Base-by-base conservation (phyloP, 2,113 vertebrate species). In the Sylvia atricapilla region DNA sequence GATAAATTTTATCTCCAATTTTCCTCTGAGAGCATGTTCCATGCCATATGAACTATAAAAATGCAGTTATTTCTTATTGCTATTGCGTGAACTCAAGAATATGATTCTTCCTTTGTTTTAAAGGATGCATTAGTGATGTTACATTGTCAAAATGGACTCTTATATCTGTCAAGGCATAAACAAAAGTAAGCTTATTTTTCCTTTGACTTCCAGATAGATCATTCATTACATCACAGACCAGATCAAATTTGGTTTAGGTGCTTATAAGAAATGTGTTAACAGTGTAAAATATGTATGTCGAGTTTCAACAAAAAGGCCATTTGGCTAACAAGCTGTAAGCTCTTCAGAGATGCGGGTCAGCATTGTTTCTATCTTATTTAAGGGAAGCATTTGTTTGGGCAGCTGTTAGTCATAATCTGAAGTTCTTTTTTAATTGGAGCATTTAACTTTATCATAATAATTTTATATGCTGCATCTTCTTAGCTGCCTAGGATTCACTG, bases 371-470 rank as follows among this genome's bases (percentile, higher is more conserved):
- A 15, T 53, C 35, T 80, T n/a, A 66, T 92, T 94, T 56, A 80
- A 95, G 49, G 14, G 28, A 90, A 86, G 16, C 46, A 55, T 89
- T 76, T 73, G 8, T 33, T 52, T 79, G 59, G 21, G n/a, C 49
- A 90, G 62, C 70, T 93, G 58, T 66, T 90, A 81, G 31, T 74
- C 41, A 88, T 44, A 79, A 90, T 74, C 30, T 83, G 85, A 96
- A 94, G 39, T 25, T 77, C 28, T 63, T 70, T 94, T 94, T 72
- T 90, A 73, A 95, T 55, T 79, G 39, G 31, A 55, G 10, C 39
- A 87, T 93, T 87, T 90, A 28, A 64, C 44, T 91, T 53, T 67
- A 20, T 15, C 90, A 56, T 90, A 33, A 43, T 60, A 92, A 89
- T 46, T 85, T 95, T 44, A 64, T 33, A 37, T 33, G 15, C 8